Conservation (phyloP, 2,797 vertebrate species). For the Enteromius fasciolatus region DNA sequence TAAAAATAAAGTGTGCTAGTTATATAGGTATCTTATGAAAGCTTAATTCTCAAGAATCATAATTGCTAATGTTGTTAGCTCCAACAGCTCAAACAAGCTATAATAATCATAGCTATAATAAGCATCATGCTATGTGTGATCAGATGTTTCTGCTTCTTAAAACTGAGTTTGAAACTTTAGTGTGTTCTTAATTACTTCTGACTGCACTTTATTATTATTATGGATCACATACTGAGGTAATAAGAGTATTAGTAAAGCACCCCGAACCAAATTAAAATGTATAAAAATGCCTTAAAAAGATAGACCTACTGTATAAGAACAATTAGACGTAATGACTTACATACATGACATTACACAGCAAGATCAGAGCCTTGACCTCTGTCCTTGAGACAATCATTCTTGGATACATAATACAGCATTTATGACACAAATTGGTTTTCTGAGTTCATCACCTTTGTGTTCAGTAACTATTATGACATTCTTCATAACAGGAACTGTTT, state of each 20-base stretch:
- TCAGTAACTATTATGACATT: conserved; percentile 7
- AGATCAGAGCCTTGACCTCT: background rate
- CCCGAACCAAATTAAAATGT: background rate
- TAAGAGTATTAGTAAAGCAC: background rate
- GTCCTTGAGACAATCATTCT: background rate
- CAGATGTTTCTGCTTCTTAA: background rate
- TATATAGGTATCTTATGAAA: too few relatives aligned
- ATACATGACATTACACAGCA: background rate
- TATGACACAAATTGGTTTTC: background rate
- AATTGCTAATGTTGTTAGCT: too few relatives aligned
- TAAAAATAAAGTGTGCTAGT: background rate
- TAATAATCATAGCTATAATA: background rate
- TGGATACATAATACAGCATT: conserved; percentile 11
- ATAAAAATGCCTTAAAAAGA: background rate
- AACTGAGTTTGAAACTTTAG: background rate
- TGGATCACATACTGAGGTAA: background rate
- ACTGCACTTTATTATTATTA: background rate
- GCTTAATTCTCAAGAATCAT: too few relatives aligned
- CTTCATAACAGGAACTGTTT: background rate
- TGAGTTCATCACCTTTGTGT: background rate
- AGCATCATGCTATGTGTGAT: background rate
- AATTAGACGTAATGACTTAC: background rate
- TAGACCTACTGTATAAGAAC: background rate
- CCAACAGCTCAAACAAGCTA: too few relatives aligned
- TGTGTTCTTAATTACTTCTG: background rate